A percentile compares a stretch with the other conserved stretches of the same genome.
Evolutionary conservation across 2,113 vertebrate species (phyloP).

Genomic region (Syngnathus floridae): DNA sequence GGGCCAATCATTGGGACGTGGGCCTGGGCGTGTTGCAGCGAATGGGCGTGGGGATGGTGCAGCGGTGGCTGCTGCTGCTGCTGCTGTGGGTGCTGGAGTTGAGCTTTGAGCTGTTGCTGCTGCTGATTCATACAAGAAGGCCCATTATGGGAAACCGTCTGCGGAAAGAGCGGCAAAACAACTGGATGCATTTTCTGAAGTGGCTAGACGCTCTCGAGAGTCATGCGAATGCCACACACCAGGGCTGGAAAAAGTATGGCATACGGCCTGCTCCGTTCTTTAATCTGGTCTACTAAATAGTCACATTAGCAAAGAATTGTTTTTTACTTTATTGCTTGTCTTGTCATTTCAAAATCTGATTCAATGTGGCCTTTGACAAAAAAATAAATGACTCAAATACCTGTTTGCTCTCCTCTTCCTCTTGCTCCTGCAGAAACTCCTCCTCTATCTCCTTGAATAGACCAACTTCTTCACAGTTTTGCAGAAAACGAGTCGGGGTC

Average conservation of each 20-base stretch:
- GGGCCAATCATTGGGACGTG: constrained; percentile 54
- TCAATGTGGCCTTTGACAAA: background rate
- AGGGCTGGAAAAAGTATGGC: background rate
- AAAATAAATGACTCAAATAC: constrained; percentile 25
- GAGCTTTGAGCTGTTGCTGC: constrained; percentile 66
- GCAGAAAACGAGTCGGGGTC: constrained; percentile 91
- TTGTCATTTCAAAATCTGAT: too few relatives aligned
- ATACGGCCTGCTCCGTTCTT: background rate
- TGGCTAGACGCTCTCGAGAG: background rate
- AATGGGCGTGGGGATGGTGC: constrained; percentile 79
- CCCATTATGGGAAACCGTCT: constrained; percentile 80
- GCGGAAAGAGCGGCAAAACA: constrained; percentile 64
- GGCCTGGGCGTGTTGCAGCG: constrained; percentile 51
- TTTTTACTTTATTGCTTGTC: too few relatives aligned
- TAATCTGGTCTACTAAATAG: too few relatives aligned
- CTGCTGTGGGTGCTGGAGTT: constrained; percentile 53
- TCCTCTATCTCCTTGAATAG: constrained; percentile 95
- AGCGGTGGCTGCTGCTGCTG: constrained; percentile 42
- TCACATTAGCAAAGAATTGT: too few relatives aligned
- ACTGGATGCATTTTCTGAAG: constrained; percentile 18
- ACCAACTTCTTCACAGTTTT: constrained; percentile 96
- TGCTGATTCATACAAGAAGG: constrained; percentile 75
- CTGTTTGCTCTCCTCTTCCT: constrained; percentile 88
- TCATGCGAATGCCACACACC: background rate
- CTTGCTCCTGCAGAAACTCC: constrained; percentile 88